Base-by-base conservation (phyloP, 1,140 invertebrate species). In the Brachionus koreanus region DNA sequence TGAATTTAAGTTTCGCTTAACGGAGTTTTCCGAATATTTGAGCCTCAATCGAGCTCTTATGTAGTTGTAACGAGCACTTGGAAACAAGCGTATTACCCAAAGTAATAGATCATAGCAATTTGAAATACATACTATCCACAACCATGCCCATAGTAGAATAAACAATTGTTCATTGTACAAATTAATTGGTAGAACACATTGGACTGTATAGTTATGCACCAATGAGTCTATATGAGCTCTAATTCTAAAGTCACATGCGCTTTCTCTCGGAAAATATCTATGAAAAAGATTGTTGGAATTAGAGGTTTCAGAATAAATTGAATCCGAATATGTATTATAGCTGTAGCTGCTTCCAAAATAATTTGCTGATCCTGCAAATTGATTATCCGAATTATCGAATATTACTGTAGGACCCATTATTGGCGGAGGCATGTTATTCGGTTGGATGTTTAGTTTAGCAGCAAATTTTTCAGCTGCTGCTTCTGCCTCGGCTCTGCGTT, bases 91-190 rank as follows among this genome's bases (percentile, higher is more conserved):
- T 9, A 82, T 19, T 3, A 67, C 37, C 79, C 79, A 82, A 67
- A 82, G 25, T 46, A 65, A 35, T 16, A 82, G 88, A 86, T 83
- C 85, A 87, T 84, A 89, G 86, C 76, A 88, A 84, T 16, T 89
- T 84, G 37, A 84, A 16, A 85, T 49, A 12, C 84, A 83, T 7
- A 88, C 86, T 82, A 88, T 87, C 35, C 87, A 83, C 76, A 87
- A 85, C 87, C 87, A 88, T 83, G 88, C 88, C 87, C 87, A 88
- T 42, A 88, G 81, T 75, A 88, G 88, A 25, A 87, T 84, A 75
- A 88, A 85, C 35, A 88, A 82, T 72, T 89, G 88, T 77, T 88
- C 88, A 83, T 88, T 89, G 83, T 88, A 89, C 57, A 88, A 86
- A 83, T 88, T 88, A 23, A 88, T 84, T 19, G 86, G 86, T 19